These are phyloP conservation scores for Patella caerulea DNA, from an alignment of 2,888 invertebrate species.

Conservation along the genomic window DNA sequence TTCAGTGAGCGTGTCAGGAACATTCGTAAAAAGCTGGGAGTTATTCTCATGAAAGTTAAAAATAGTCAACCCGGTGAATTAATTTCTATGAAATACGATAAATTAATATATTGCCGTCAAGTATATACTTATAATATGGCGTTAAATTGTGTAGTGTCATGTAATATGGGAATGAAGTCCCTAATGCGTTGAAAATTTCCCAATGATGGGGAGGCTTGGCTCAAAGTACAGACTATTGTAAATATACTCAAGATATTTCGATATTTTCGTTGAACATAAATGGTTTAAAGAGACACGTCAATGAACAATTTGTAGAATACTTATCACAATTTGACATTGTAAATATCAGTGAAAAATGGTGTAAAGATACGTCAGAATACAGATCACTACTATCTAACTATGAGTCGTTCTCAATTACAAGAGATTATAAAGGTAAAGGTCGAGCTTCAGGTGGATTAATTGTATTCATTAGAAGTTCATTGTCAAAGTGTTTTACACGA, in stretches of 20 bases:
- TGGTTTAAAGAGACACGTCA: not conserved
- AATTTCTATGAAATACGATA: not conserved
- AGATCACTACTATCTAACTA: not conserved
- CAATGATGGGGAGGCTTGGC: not conserved
- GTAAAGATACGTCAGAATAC: not conserved
- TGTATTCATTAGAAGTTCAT: not conserved
- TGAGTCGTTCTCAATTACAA: not conserved
- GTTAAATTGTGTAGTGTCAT: not conserved
- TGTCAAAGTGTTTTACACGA: not conserved
- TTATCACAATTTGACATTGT: not conserved
- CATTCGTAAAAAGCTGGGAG: not conserved
- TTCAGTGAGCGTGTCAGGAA: not conserved
- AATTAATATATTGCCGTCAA: not conserved
- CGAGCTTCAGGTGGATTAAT: not conserved
- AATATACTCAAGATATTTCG: not conserved
- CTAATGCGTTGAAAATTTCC: not conserved
- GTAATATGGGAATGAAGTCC: not conserved
- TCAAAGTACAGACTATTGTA: not conserved
- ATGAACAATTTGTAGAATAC: not conserved
- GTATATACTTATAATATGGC: not conserved
- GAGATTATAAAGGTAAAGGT: slow-evolving; percentile 6
- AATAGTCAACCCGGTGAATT: not conserved
- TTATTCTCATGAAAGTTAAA: not conserved
- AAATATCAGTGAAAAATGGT: too few species aligned
- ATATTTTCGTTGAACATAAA: not conserved